Percentiles rank a stretch among this genome's conserved stretches.
phyloP scores from a whole-genome alignment of 1,140 invertebrate genomes.

The Rhizoglyphus robini region DNA sequence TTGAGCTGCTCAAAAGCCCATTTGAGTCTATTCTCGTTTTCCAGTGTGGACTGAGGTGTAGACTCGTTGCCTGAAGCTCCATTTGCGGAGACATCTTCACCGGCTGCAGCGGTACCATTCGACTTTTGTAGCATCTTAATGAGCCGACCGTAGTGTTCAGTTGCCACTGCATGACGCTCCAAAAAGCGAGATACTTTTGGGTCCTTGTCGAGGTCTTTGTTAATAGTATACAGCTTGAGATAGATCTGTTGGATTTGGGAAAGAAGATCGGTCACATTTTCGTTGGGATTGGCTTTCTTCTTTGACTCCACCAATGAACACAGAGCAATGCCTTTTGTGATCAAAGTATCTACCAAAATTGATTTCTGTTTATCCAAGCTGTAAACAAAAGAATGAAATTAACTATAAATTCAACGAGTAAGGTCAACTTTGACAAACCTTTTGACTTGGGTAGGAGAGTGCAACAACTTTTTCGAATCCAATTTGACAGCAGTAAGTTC shows the following conservation, averaged over 20 bases:
- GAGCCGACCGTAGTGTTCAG: slow-evolving; percentile 62
- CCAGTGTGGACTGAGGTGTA: neutral
- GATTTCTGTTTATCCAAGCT: slow-evolving; percentile 67
- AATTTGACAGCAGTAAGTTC: slow-evolving; percentile 18
- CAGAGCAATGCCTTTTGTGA: slow-evolving; percentile 56
- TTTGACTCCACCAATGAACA: slow-evolving; percentile 45
- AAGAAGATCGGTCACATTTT: slow-evolving; percentile 6
- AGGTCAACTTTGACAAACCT: neutral
- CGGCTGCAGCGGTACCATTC: neutral
- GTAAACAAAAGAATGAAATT: slow-evolving; percentile 16
- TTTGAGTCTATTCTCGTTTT: slow-evolving; percentile 51
- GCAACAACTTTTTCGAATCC: slow-evolving; percentile 22
- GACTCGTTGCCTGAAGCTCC: neutral
- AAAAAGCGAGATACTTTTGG: slow-evolving; percentile 49
- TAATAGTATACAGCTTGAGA: neutral
- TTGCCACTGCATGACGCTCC: slow-evolving; percentile 60
- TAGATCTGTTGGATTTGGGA: slow-evolving; percentile 16
- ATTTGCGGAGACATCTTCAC: neutral
- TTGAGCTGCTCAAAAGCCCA: slow-evolving; percentile 36
- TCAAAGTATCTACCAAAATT: slow-evolving; percentile 57
- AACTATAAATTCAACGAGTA: slow-evolving; percentile 3
- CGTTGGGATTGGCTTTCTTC: slow-evolving; percentile 26
- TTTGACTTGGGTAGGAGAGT: neutral
- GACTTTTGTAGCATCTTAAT: slow-evolving; percentile 55
- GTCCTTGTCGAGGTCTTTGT: slow-evolving; percentile 4